phyloP scores from a whole-genome alignment of 2,888 invertebrate genomes.

The Diploptera punctata region DNA sequence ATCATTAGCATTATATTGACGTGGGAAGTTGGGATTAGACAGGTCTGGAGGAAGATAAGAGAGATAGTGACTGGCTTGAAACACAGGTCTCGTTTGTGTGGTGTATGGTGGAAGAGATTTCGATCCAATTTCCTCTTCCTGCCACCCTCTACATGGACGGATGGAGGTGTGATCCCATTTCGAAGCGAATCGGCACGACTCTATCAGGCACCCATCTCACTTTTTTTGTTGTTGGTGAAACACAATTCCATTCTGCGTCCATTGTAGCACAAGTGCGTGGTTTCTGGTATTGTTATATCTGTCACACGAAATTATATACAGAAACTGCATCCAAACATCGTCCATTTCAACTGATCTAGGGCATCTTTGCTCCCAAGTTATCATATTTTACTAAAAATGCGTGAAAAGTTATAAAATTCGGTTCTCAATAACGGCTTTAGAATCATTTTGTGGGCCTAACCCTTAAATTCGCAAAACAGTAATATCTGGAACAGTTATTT shows the following conservation, averaged over 20 bases:
- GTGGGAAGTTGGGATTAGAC: no score
- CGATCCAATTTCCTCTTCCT: slow-evolving; percentile 23
- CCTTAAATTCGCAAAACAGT: no score
- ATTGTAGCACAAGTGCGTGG: not conserved
- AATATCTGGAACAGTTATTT: no score
- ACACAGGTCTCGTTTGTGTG: slow-evolving; percentile 18
- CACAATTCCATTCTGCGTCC: not conserved
- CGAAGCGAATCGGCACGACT: not conserved
- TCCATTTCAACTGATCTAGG: no score
- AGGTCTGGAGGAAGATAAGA: not conserved
- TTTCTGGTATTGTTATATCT: not conserved
- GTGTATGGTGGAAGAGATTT: slow-evolving; percentile 18
- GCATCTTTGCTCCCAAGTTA: no score
- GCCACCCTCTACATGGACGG: slow-evolving; percentile 5
- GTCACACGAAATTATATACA: not conserved
- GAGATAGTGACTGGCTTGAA: not conserved
- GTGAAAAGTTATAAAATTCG: no score
- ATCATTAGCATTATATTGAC: no score
- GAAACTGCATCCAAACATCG: not conserved
- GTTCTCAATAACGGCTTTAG: no score
- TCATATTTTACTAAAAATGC: no score
- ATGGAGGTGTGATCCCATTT: slow-evolving; percentile 20
- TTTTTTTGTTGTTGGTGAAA: slow-evolving; percentile 6
- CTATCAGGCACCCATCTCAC: not conserved
- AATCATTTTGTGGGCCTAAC: no score